phyloP scores from a whole-genome alignment of 2,888 invertebrate species.

The Latrodectus hesperus region DNA sequence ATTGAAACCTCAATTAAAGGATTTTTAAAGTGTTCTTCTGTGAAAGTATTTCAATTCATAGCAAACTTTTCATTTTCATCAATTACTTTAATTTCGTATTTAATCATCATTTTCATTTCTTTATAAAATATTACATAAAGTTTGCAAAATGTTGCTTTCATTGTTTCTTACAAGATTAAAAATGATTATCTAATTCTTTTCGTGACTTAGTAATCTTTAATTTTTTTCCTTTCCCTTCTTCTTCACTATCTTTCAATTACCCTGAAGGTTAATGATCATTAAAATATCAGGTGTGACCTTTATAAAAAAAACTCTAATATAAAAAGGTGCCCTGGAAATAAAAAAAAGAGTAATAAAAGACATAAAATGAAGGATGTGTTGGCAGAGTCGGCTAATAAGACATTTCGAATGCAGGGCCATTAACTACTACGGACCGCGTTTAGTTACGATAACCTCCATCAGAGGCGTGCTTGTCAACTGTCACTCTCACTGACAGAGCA shows the following conservation, averaged over 20 bases:
- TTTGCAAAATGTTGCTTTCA: background rate
- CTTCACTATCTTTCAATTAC: background rate
- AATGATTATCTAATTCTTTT: background rate
- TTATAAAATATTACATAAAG: too few relatives aligned
- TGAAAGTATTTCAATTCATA: too few relatives aligned
- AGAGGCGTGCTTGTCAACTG: slow-evolving; percentile 53
- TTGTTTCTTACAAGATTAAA: background rate
- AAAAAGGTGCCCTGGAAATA: background rate
- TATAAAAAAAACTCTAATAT: slow-evolving; percentile 11
- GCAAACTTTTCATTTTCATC: too few relatives aligned
- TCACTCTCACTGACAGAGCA: slow-evolving; percentile 59
- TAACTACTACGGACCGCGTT: slow-evolving; percentile 32
- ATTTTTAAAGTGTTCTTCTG: too few relatives aligned
- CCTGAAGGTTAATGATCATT: slow-evolving; percentile 14
- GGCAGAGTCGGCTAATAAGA: slow-evolving; percentile 51
- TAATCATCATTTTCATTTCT: too few relatives aligned
- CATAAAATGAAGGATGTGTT: background rate
- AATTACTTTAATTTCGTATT: too few relatives aligned
- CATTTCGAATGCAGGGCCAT: slow-evolving; percentile 58
- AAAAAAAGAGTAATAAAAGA: background rate
- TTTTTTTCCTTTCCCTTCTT: background rate
- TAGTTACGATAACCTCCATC: slow-evolving; percentile 52
- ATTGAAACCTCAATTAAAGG: too few relatives aligned
- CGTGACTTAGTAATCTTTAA: background rate
- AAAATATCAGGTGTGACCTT: slow-evolving; percentile 51